Percentiles rank a stretch among this genome's conserved stretches.
Evolutionary conservation across 2,797 vertebrate genomes (phyloP).

Genomic region (Ctenosaura bakeri): DNA sequence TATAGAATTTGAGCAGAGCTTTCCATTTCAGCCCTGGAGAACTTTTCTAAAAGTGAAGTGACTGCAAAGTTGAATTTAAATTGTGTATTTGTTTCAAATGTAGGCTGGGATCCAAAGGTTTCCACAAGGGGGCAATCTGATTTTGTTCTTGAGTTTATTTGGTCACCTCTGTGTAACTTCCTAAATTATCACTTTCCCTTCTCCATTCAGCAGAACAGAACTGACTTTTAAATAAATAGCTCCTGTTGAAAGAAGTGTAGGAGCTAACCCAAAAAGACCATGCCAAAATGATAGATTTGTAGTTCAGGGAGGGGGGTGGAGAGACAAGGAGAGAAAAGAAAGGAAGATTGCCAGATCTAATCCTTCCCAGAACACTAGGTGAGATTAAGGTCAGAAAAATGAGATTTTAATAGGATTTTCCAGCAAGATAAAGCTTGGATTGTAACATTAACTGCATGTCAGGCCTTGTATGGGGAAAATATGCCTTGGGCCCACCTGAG

Average conservation of each 20-base stretch:
- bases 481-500: background rate
- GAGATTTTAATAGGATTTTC: constrained; percentile 45
- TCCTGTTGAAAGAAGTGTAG: background rate
- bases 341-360: constrained; percentile 11
- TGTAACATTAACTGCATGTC: constrained; percentile 15
- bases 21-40: background rate
- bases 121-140: constrained; percentile 28
- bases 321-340: background rate
- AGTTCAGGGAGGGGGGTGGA: background rate
- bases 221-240: constrained; percentile 5
- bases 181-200: background rate
- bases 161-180: background rate
- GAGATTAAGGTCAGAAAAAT: constrained; percentile 38
- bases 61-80: background rate
- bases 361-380: constrained; percentile 17
- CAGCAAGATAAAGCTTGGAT: constrained; percentile 27
- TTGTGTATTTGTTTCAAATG: background rate
- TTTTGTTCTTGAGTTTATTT: constrained; percentile 4
- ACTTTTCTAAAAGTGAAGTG: background rate
- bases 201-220: background rate
- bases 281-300: constrained; percentile 14
- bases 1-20: background rate
- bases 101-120: background rate
- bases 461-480: constrained; percentile 23
- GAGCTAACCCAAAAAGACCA: background rate